phyloP scores from a whole-genome alignment of 2,888 invertebrate genomes.

The Tetragonisca angustula region DNA sequence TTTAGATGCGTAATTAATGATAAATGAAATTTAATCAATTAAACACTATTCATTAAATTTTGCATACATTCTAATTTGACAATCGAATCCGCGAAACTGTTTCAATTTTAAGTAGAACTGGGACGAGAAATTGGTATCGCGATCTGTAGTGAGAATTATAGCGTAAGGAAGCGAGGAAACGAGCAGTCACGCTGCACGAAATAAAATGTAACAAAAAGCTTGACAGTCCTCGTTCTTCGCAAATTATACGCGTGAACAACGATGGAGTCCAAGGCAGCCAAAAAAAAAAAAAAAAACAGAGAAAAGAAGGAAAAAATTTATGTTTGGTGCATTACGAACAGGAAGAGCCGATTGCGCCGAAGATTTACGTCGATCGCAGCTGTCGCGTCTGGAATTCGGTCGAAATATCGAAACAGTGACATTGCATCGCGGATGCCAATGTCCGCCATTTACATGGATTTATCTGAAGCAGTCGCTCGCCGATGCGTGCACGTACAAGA shows the following conservation, averaged over 20 bases:
- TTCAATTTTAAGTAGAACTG: too few relatives aligned
- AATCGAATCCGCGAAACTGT: too few relatives aligned
- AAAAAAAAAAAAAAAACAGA: background rate
- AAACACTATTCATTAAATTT: too few relatives aligned
- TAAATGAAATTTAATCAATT: too few relatives aligned
- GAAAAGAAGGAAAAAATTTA: background rate
- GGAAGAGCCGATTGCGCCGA: slow-evolving; percentile 23
- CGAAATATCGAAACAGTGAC: slow-evolving; percentile 50
- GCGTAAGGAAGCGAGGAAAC: background rate
- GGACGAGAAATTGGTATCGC: background rate
- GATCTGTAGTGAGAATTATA: background rate
- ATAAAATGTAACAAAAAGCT: background rate
- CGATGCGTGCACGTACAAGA: background rate
- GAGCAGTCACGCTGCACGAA: too few relatives aligned
- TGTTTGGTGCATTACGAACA: background rate
- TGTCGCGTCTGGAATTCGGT: slow-evolving; percentile 33
- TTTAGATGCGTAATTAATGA: too few relatives aligned
- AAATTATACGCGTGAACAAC: background rate
- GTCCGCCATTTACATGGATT: slow-evolving; percentile 49
- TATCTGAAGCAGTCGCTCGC: slow-evolving; percentile 16
- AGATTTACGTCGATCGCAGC: slow-evolving; percentile 40
- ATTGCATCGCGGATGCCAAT: slow-evolving; percentile 43
- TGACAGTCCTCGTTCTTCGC: background rate
- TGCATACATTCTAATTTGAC: too few relatives aligned
- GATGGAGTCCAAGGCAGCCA: background rate